Conservation (phyloP, 2,113 vertebrate species). For the Desmodus rotundus region DNA sequence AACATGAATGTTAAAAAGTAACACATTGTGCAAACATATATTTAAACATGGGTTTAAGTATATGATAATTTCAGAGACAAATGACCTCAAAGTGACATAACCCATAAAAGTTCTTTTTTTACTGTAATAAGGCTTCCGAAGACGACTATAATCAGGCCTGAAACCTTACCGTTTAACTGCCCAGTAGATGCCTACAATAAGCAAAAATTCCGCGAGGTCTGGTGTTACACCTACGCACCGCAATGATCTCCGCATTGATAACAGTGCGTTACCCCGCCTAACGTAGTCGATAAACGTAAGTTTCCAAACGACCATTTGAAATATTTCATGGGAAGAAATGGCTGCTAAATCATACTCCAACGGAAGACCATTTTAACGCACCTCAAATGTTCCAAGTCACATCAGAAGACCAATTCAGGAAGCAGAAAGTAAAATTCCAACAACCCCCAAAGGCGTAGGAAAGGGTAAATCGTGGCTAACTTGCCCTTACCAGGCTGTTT, state of each 20-base stretch:
- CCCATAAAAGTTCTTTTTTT: constrained; percentile 53
- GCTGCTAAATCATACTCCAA: constrained; percentile 33
- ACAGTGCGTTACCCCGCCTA: neutral
- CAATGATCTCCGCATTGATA: neutral
- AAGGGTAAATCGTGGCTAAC: neutral
- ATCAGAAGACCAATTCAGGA: neutral
- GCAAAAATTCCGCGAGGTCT: neutral
- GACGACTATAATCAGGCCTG: constrained; percentile 7
- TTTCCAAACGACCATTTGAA: neutral
- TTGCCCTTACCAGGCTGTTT: constrained; percentile 44
- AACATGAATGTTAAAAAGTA: neutral
- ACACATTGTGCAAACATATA: neutral
- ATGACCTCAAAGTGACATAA: constrained; percentile 49
- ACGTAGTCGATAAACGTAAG: neutral
- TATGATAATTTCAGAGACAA: neutral
- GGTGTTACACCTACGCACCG: neutral
- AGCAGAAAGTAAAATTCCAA: constrained; percentile 45
- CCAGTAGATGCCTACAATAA: neutral
- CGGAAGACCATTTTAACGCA: neutral
- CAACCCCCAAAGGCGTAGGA: neutral
- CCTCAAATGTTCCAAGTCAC: neutral
- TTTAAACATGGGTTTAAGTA: constrained; percentile 21
- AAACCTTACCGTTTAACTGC: neutral
- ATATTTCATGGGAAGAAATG: constrained; percentile 27
- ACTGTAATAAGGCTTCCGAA: constrained; percentile 7